A percentile compares a stretch with the other conserved stretches of the same genome.
Evolutionary conservation across 2,113 vertebrate genomes (phyloP).

Genomic region (Rynchops niger): DNA sequence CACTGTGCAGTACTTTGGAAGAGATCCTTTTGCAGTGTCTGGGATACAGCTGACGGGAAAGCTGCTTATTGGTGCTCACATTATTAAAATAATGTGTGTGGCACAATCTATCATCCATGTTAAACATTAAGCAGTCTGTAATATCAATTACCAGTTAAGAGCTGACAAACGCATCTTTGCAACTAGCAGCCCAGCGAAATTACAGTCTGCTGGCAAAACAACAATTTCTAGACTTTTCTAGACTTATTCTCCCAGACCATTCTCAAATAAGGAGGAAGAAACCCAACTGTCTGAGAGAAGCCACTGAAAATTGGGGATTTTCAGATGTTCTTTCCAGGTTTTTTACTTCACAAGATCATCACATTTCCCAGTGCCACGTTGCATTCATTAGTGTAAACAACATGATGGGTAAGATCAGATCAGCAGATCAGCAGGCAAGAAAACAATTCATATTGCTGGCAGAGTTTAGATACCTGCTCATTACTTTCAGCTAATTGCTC

Average conservation of each 20-base stretch:
- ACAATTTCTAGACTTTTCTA: background rate
- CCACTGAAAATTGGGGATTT: background rate
- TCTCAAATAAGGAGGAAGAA: background rate
- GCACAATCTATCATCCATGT: background rate
- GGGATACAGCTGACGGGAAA: background rate
- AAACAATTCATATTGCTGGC: slow-evolving; percentile 15
- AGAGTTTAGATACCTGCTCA: slow-evolving; percentile 17
- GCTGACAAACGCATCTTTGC: background rate
- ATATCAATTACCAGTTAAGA: slow-evolving; percentile 14
- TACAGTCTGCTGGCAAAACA: background rate
- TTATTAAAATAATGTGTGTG: background rate
- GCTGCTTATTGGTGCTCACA: fast-evolving
- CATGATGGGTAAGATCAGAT: background rate
- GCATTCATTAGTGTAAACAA: background rate
- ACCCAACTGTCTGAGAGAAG: background rate
- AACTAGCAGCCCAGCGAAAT: background rate
- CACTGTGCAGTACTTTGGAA: background rate
- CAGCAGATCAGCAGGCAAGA: background rate
- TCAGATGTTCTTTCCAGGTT: background rate
- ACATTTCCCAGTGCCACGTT: background rate
- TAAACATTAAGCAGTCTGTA: background rate
- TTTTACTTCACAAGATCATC: background rate
- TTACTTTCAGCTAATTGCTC: background rate
- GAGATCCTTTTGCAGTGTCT: background rate
- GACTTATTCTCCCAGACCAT: background rate